phyloP scores from a whole-genome alignment of 2,888 invertebrate species.

The Pasiphila rectangulata region DNA sequence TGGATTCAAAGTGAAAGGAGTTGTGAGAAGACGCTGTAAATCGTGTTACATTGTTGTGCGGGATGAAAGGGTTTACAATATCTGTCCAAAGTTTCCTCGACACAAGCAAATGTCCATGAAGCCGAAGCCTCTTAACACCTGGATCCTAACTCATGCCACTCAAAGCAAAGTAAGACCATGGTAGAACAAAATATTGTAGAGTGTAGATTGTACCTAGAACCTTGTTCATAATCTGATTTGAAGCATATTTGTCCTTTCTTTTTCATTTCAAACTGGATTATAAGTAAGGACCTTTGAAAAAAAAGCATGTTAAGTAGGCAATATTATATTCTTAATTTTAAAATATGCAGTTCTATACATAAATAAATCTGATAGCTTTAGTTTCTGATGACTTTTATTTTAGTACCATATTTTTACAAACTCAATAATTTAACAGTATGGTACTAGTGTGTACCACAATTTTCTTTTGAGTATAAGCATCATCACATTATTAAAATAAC shows the following conservation, averaged over 20 bases:
- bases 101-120: conserved; percentile 91
- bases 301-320: no score
- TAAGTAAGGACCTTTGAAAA: no score
- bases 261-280: no score
- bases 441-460: no score
- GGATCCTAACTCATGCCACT: conserved; percentile 88
- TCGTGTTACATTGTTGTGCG: conserved; percentile 87
- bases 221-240: not conserved
- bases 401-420: no score
- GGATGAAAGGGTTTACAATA: conserved; percentile 84
- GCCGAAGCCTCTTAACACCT: conserved; percentile 84
- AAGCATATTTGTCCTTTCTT: not conserved
- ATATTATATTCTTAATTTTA: no score
- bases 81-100: conserved; percentile 87
- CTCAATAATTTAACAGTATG: no score
- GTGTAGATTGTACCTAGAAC: not conserved
- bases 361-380: no score
- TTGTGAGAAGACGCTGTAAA: conserved; percentile 86
- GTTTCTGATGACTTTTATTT: no score
- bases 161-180: conserved; percentile 79
- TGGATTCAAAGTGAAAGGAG: conserved; percentile 85
- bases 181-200: conserved; percentile 35
- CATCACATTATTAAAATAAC: no score
- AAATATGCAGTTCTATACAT: no score
- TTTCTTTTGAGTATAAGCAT: no score